These are phyloP conservation scores for Probaryconus sp. DNA, from an alignment of 1,140 invertebrate species.

Conservation along the genomic window DNA sequence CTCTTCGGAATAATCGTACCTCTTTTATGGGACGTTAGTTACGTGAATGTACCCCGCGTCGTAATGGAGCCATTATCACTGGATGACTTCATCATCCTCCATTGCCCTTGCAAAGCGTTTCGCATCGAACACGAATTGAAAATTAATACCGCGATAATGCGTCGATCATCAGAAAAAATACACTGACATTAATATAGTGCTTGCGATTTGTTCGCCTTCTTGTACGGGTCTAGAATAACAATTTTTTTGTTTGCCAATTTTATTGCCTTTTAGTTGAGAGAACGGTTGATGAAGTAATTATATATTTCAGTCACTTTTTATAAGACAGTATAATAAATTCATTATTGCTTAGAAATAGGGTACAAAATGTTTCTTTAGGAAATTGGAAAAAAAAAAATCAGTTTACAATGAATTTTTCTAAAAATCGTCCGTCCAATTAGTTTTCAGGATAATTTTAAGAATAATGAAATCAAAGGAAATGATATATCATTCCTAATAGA, in stretches of 20 bases:
- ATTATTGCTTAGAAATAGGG: too few species aligned
- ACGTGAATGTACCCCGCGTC: slow-evolving; percentile 61
- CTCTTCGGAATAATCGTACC: slow-evolving; percentile 53
- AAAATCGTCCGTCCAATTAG: too few species aligned
- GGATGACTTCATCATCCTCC: slow-evolving; percentile 78
- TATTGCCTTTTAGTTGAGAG: neutral
- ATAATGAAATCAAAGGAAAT: too few species aligned
- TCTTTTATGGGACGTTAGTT: slow-evolving; percentile 63
- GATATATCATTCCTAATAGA: too few species aligned
- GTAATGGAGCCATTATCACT: slow-evolving; percentile 79
- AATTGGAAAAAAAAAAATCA: too few species aligned
- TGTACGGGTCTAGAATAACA: neutral
- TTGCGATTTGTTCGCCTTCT: slow-evolving; percentile 8
- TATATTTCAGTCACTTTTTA: too few species aligned
- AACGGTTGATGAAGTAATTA: too few species aligned
- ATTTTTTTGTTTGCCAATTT: neutral
- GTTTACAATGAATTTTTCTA: too few species aligned
- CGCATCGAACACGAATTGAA: slow-evolving; percentile 53
- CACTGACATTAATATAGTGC: slow-evolving; percentile 40
- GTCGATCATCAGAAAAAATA: slow-evolving; percentile 44
- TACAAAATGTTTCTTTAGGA: too few species aligned
- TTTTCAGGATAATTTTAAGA: too few species aligned
- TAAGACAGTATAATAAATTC: too few species aligned
- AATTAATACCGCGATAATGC: slow-evolving; percentile 58
- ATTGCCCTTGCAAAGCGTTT: slow-evolving; percentile 63